phyloP scores from a whole-genome alignment of 2,888 invertebrate genomes.

The Biston betularia region DNA sequence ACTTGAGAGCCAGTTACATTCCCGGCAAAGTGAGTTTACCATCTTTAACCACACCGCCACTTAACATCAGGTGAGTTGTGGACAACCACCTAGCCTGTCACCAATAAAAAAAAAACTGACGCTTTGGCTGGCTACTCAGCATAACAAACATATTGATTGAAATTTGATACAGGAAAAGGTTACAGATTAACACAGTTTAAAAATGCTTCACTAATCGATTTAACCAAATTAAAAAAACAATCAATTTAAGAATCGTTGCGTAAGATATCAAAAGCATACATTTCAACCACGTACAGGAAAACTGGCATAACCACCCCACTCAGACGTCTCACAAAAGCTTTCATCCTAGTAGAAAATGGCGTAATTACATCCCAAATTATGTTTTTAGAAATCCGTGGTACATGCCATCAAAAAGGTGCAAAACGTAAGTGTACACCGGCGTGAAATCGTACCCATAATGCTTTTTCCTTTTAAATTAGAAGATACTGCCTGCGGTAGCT shows the following conservation, averaged over 20 bases:
- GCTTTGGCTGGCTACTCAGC: too few relatives aligned
- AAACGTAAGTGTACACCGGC: constrained; percentile 10
- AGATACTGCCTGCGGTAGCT: constrained; percentile 15
- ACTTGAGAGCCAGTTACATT: too few relatives aligned
- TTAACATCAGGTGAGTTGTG: too few relatives aligned
- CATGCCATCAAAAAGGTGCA: constrained; percentile 23
- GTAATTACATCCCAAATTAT: constrained; percentile 23
- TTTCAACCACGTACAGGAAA: constrained; percentile 8
- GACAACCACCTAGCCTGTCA: too few relatives aligned
- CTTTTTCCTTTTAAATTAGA: constrained; percentile 28
- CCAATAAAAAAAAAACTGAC: too few relatives aligned
- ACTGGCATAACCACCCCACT: constrained; percentile 7
- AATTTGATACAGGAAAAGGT: too few relatives aligned
- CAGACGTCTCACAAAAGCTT: constrained; percentile 11
- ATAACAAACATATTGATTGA: too few relatives aligned
- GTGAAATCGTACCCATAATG: constrained; percentile 24
- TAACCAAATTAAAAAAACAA: background rate
- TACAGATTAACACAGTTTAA: too few relatives aligned
- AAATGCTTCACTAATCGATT: background rate
- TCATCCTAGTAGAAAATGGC: constrained; percentile 13
- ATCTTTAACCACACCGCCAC: too few relatives aligned
- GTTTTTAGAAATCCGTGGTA: constrained; percentile 12
- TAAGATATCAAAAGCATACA: background rate
- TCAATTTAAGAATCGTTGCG: background rate
- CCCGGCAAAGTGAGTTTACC: too few relatives aligned